phyloP scores from a whole-genome alignment of 1,140 invertebrate genomes.

The Acyrthosiphon pisum region DNA sequence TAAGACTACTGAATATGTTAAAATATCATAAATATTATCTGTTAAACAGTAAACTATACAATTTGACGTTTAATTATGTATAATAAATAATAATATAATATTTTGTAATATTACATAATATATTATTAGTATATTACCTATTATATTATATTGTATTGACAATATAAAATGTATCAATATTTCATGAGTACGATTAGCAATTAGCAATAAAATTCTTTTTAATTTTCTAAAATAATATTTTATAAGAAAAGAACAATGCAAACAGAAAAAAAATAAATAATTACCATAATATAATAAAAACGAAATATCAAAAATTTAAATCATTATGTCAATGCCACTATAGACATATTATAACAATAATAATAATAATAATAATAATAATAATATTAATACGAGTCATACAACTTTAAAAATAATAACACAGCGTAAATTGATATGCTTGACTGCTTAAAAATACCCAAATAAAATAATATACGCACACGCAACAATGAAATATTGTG shows the following conservation, averaged over 20 bases:
- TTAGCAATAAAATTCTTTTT: neutral
- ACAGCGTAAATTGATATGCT: conserved; percentile 56
- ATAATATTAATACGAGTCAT: conserved; percentile 37
- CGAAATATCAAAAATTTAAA: neutral
- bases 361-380: conserved; percentile 44
- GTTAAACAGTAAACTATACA: neutral
- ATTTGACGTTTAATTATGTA: neutral
- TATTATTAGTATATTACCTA: neutral
- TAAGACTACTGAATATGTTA: neutral
- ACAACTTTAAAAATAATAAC: conserved; percentile 55
- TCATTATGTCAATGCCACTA: neutral
- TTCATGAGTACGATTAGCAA: neutral
- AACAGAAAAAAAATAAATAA: neutral
- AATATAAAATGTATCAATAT: neutral
- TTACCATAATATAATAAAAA: neutral
- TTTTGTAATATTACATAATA: too few species aligned
- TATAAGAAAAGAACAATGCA: neutral
- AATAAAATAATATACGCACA: conserved; percentile 11
- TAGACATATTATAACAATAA: neutral
- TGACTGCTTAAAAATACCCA: conserved; percentile 53
- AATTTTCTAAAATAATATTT: neutral
- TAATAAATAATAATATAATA: neutral
- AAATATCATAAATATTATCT: neutral
- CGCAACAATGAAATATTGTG: neutral
- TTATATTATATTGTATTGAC: neutral